A percentile compares a stretch with the other conserved stretches of the same genome.
These are phyloP conservation scores for Paralichthys olivaceus DNA, from an alignment of 2,113 vertebrate genomes.

Conservation along the genomic window DNA sequence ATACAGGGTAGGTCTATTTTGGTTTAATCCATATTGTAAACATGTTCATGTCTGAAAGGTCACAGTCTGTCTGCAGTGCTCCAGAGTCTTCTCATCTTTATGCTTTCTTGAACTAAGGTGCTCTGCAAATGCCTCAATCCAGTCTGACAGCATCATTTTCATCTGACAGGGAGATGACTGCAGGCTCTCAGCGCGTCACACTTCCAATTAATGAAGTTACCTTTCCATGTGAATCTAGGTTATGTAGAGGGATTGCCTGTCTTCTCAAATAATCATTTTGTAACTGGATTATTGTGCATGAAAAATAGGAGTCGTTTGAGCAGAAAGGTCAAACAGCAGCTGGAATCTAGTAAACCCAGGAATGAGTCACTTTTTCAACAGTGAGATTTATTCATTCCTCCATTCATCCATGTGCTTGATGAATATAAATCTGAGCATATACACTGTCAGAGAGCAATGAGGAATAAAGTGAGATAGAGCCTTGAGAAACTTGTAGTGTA, in stretches of 20 bases:
- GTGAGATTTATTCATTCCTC: constrained; percentile 10
- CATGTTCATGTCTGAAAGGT: constrained; percentile 44
- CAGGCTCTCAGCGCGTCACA: constrained; percentile 4
- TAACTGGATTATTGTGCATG: not conserved
- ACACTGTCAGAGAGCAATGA: not conserved
- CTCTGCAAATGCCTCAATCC: constrained; percentile 49
- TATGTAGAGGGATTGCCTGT: not conserved
- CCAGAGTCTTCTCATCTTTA: constrained; percentile 3
- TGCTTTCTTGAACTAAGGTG: constrained; percentile 1
- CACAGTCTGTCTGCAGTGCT: constrained; percentile 5
- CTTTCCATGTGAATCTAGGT: constrained; percentile 18
- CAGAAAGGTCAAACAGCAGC: constrained; percentile 30
- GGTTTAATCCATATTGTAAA: not conserved
- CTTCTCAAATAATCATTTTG: constrained; percentile 8
- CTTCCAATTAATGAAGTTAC: constrained; percentile 43
- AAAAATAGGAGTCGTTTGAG: constrained; percentile 15
- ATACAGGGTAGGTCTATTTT: too few species aligned
- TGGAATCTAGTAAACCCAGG: constrained; percentile 17
- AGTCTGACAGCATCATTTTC: constrained; percentile 48
- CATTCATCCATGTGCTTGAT: constrained; percentile 2
- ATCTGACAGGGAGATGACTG: constrained; percentile 41
- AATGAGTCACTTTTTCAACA: constrained; percentile 6
- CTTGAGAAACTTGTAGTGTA: constrained; percentile 9
- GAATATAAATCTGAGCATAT: not conserved
- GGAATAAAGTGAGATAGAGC: not conserved